Base-by-base conservation (phyloP, 2,113 vertebrate species). In the Myodes glareolus region DNA sequence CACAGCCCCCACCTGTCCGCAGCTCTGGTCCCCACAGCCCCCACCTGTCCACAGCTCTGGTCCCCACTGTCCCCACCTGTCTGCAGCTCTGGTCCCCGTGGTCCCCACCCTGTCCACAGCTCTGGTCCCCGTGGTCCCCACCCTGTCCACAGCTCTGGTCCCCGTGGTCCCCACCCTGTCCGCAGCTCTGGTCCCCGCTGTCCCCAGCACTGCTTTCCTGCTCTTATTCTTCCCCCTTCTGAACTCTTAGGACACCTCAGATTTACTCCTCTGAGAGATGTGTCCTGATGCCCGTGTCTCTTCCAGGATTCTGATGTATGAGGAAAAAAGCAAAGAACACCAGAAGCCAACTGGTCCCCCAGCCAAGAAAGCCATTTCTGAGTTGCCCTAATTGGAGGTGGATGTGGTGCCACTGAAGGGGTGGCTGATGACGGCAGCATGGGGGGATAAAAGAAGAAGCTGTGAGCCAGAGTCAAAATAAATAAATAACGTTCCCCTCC, bases 281-380 rank as follows among this genome's bases (percentile, higher is more conserved):
- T 58, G 63, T 81, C 68, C 70, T 91, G 39, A 96, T 45, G 11
- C 50, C 27, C 31, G 3, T 90, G 90, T 95, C 73, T 97, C 50
- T 93, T 92, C 72, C 95, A 99, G 99, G 98, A 99, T 99, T 93
- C 97, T 99, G 97, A 99, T 99, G 98, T 99, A 98, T 88, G 99
- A 99, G 94, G 98, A 98, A 85, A 99, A 98, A 97, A 98, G 97
- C 3, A 99, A 98, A 95, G 98, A 99, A 70, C 98, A 99, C 50
- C 94, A 98, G 70, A 98, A 98, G 95, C 97, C 98, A 10, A 77
- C 23, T 0, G 98, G 98, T 50, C 98, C 98, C 82, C 98, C 99
- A 16, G 13, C 94, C 70, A 99, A 98, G 96, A 99, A 98, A 97
- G 98, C 98, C 5, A 98, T 99, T 96, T 98, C 98, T 93, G 99